phyloP scores from a whole-genome alignment of 2,797 vertebrate genomes.

The Brachymystax lenok region DNA sequence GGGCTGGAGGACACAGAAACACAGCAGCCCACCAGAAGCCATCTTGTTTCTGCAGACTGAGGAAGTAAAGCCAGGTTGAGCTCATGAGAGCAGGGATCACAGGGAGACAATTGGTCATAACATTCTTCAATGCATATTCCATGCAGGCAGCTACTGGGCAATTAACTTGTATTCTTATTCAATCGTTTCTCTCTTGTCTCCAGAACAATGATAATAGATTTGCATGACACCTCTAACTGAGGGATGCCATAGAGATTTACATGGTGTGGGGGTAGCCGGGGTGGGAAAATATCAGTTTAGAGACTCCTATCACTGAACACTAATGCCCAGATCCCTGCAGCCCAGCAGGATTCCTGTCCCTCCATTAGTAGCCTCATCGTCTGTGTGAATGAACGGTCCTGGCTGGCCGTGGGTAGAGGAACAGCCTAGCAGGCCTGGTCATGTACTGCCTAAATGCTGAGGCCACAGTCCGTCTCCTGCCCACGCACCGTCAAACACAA shows the following conservation, averaged over 20 bases:
- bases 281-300: conserved; percentile 38
- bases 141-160: conserved; percentile 42
- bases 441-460: conserved; percentile 45
- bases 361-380: conserved; percentile 36
- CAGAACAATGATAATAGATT: conserved; percentile 65
- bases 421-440: conserved; percentile 32
- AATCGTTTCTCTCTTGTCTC: conserved; percentile 42
- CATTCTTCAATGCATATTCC: conserved; percentile 55
- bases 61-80: conserved; percentile 45
- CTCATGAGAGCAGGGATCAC: conserved; percentile 56
- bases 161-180: conserved; percentile 51
- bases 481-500: conserved; percentile 45
- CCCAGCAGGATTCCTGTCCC: conserved; percentile 39
- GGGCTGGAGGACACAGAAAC: conserved; percentile 13
- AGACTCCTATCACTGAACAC: conserved; percentile 39
- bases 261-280: conserved; percentile 36
- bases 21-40: conserved; percentile 41
- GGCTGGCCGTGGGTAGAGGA: conserved; percentile 44
- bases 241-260: conserved; percentile 60
- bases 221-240: conserved; percentile 68
- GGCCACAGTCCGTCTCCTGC: conserved; percentile 42
- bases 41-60: conserved; percentile 59
- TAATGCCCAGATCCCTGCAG: conserved; percentile 49
- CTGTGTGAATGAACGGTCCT: conserved; percentile 29
- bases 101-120: conserved; percentile 65